Percentiles rank a stretch among this genome's conserved stretches.
Conservation (phyloP, 2,113 vertebrate genomes). For the Dermatemys mawii region DNA sequence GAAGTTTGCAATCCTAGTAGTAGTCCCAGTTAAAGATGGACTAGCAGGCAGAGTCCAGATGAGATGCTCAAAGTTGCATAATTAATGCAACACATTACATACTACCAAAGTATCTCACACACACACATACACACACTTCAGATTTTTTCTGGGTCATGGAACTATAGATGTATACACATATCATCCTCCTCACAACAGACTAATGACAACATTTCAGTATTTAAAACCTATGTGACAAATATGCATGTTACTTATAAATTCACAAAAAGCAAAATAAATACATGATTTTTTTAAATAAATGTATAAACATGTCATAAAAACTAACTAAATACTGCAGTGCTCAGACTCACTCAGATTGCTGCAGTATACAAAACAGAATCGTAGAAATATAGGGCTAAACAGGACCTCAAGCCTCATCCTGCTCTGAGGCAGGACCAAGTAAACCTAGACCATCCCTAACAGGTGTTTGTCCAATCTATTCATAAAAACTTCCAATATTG, state of each 20-base stretch:
- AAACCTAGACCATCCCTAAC: not conserved
- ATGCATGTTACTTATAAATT: not conserved
- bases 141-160: not conserved
- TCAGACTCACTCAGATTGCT: not conserved
- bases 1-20: not conserved
- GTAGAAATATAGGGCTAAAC: not conserved
- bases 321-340: not conserved
- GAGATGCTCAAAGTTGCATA: not conserved
- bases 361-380: not conserved
- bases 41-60: not conserved
- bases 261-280: not conserved
- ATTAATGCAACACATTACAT: not conserved
- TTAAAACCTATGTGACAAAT: not conserved
- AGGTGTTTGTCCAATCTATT: not conserved
- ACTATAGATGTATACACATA: not conserved
- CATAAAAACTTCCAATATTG: not conserved
- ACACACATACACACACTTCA: not conserved
- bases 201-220: not conserved
- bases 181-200: not conserved
- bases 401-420: not conserved
- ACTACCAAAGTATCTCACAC: not conserved
- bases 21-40: not conserved
- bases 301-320: not conserved
- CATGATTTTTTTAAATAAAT: not conserved
- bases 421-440: not conserved